phyloP scores from a whole-genome alignment of 1,140 invertebrate genomes.

The Meloidogyne floridensis region DNA sequence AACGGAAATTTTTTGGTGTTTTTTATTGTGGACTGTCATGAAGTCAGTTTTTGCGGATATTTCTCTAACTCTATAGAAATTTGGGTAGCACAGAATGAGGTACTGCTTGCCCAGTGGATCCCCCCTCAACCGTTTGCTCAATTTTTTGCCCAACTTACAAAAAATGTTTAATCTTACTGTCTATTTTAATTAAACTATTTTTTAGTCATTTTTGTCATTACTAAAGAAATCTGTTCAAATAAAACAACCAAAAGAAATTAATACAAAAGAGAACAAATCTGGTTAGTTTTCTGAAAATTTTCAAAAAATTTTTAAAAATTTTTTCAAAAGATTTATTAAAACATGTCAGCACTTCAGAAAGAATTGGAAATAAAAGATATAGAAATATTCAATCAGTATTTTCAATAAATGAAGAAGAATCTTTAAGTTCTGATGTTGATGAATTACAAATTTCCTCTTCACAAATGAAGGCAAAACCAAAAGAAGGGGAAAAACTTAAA shows the following conservation, averaged over 20 bases:
- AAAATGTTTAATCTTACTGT: too few species aligned
- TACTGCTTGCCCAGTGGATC: too few species aligned
- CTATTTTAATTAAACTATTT: not conserved
- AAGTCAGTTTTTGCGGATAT: too few species aligned
- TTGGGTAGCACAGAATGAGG: too few species aligned
- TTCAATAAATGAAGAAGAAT: slow-evolving; percentile 80
- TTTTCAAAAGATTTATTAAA: slow-evolving; percentile 31
- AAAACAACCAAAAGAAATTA: slow-evolving; percentile 13
- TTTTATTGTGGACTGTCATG: too few species aligned
- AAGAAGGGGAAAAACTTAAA: slow-evolving; percentile 39
- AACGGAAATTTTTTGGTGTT: too few species aligned
- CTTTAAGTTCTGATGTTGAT: slow-evolving; percentile 40
- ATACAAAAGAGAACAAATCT: not conserved
- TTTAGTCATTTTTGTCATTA: slow-evolving; percentile 8
- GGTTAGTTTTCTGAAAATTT: not conserved
- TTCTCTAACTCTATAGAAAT: too few species aligned
- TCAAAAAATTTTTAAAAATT: slow-evolving; percentile 14
- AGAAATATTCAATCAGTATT: slow-evolving; percentile 76
- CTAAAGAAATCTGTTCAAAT: slow-evolving; percentile 20
- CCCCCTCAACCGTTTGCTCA: too few species aligned
- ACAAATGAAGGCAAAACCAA: not conserved
- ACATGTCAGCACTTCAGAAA: slow-evolving; percentile 40
- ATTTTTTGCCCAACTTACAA: too few species aligned
- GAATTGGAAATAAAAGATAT: slow-evolving; percentile 41
- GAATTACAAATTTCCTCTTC: not conserved